Evolutionary conservation across 2,113 vertebrate species (phyloP).

Genomic region (Hipposideros armiger): DNA sequence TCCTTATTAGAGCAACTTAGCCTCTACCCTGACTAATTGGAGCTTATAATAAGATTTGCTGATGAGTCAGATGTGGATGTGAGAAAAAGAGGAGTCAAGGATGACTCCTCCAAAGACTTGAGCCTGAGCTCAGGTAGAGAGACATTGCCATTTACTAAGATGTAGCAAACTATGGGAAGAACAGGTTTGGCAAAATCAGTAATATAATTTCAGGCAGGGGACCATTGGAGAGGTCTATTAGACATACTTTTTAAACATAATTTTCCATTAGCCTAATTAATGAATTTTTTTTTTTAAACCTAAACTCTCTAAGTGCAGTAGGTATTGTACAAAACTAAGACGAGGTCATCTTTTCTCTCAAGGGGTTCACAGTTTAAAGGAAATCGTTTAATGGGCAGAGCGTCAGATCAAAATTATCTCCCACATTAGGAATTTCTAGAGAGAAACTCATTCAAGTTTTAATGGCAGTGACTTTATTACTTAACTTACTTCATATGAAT

Average conservation of each 20-base stretch:
- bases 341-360: not conserved
- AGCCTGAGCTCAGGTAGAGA: not conserved
- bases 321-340: not conserved
- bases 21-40: not conserved
- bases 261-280: conserved; percentile 14
- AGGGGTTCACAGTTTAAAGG: not conserved
- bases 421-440: conserved; percentile 59
- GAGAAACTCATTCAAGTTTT: conserved; percentile 45
- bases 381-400: not conserved
- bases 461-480: conserved; percentile 25
- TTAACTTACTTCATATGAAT: conserved; percentile 40
- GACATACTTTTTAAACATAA: not conserved
- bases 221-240: not conserved
- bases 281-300: not conserved
- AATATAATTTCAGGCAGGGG: not conserved
- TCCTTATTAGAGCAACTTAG: not conserved
- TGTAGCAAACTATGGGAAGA: not conserved
- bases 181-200: not conserved
- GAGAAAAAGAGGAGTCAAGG: not conserved
- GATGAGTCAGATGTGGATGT: not conserved
- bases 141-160: not conserved
- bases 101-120: not conserved
- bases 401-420: conserved; percentile 27
- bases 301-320: not conserved
- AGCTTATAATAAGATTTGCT: not conserved